Base-by-base conservation (phyloP, 2,888 invertebrate genomes). In the Salticus scenicus region DNA sequence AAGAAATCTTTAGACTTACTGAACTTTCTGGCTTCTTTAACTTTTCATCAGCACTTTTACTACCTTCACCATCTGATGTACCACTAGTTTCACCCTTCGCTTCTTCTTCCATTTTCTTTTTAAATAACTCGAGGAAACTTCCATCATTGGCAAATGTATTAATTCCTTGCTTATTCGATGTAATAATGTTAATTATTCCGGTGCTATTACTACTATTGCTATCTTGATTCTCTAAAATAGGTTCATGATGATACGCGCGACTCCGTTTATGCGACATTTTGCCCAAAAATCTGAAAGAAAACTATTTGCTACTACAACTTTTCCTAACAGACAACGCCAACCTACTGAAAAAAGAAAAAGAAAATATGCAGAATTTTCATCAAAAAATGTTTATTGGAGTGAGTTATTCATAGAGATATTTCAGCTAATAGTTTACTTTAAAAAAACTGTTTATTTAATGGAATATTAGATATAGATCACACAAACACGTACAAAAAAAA, bases 141-240 rank as follows among this genome's bases (percentile, higher is more conserved):
- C 88, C 88, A 78, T 88, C 88, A 67, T 88, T 88, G 4, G 88
- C 88, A 75, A 87, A 88, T 51, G 86, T 87, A 66, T 88, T 88
- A 8, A 88, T 78, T 10, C 86, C 85, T 77, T 76, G 79, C 20
- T 77, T 87, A 37, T 81, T 77, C 10, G 85, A 86, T 27, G 85
- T 86, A 42, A 86, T 86, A 30, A 86, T 86, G 24, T 86, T 86
- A 20, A 86, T 80, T 51, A 86, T 86, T 51, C 85, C 85, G 10
- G 75, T 51, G 41, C 80, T 86, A 47, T 70, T 86, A 24, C 41
- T 86, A 20, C 79, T 85, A 74, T 85, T 85, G 63, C 83, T 83
- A 41, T 84, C 84, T 70, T 84, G 73, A 63, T 78, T 73, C 8
- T 77, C 84, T 14, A 63, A 5, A 28, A 5, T 14, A 17, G 71